Evolutionary conservation across 37 sponge, comb jelly and placozoan genomes (phyloP).

Genomic region (Cladorhizidae sp.): DNA sequence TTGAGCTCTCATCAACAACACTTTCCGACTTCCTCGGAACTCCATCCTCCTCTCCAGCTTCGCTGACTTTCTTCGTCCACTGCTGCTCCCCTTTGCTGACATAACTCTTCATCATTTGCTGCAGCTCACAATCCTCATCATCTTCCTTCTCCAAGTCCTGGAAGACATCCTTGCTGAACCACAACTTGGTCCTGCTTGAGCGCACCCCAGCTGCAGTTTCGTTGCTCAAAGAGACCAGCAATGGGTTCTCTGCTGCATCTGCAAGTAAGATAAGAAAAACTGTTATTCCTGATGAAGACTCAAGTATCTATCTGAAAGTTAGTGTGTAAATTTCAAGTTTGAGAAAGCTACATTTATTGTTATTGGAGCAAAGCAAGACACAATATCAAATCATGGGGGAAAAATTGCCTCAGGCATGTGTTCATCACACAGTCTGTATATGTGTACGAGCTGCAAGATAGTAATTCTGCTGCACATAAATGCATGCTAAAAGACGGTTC

Average conservation of each 20-base stretch:
- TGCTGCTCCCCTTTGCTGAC: constrained; percentile 15
- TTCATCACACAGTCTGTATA: no score
- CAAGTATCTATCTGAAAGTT: no score
- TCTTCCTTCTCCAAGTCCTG: constrained; percentile 49
- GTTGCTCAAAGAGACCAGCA: constrained; percentile 63
- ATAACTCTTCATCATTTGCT: constrained; percentile 44
- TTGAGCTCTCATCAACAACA: background rate
- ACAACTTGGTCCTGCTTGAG: constrained; percentile 34
- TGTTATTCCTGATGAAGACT: no score
- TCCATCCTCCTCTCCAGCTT: background rate
- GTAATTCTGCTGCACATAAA: no score
- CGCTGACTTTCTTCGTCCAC: background rate
- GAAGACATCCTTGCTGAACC: constrained; percentile 70
- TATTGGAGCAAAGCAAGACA: no score
- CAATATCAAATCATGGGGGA: no score
- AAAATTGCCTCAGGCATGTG: no score
- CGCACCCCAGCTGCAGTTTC: constrained; percentile 23
- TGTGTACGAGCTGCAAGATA: no score
- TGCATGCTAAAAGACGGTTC: no score
- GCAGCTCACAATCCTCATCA: constrained; percentile 69
- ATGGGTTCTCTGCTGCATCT: constrained; percentile 59
- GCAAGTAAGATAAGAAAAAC: no score
- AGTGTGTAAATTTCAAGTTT: no score
- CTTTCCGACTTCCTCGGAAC: background rate
- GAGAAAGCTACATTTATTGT: no score